Base-by-base conservation (phyloP, 2,113 vertebrate species). In the Dicerorhinus sumatrensis region DNA sequence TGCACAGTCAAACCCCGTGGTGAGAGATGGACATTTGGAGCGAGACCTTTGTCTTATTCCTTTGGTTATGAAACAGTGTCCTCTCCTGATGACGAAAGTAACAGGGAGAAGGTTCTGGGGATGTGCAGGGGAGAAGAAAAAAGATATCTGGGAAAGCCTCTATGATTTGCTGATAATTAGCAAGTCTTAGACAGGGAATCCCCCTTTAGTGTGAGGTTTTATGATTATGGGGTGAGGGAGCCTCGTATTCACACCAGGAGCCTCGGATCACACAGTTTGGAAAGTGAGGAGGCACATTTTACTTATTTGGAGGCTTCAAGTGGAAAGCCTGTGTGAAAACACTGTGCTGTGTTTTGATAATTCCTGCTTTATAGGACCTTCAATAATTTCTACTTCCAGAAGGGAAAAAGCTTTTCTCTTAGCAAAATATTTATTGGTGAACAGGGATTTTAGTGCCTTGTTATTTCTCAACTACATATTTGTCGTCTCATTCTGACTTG, bases 381-480 rank as follows among this genome's bases (percentile, higher is more conserved):
- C 82, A 62, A 1, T 67, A 63, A 88, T 85, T 84, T 83, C 60
- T 0, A 0, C 56, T 46, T 23, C 18, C 23, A n/a, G 92, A 89
- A 90, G 91, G 73, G 14, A 21, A 94, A 95, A 91, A 87, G 54
- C 8, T 11, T 13, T 94, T 77, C 67, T 79, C 2, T 62, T 92
- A 62, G 73, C 10, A 76, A 69, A 29, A 17, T 70, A 82, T 83
- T 89, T 94, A 63, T 51, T 79, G 60, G 5, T 33, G 7, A 46
- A 25, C 3, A 73, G 36, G 86, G 58, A 86, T 96, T n/a, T 65
- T 42, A 76, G 20, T 65, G 16, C 13, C 81, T 46, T 96, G 39
- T 77, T 97, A 3, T 83, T 98, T 96, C 56, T 98, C 14, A 89
- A 29, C 80, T 93, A 36, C 23, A 2, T 93, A 31, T 31, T 87